Conservation (phyloP, 2,888 invertebrate species). For the Tenodera sinensis region DNA sequence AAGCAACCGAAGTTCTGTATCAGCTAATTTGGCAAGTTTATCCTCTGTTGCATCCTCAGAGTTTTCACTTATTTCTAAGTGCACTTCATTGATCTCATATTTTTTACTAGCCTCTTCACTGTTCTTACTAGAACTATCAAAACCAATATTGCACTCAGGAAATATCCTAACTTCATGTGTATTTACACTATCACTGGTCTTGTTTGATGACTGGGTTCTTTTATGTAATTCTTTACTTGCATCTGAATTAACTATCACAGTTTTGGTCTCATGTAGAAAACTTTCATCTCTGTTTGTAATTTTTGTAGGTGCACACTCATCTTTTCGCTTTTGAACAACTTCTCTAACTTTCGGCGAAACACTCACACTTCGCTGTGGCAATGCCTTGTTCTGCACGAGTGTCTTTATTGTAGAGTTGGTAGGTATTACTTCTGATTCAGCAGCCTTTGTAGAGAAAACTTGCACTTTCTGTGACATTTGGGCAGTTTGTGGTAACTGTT, state of each 20-base stretch:
- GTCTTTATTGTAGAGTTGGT: neutral
- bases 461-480: neutral
- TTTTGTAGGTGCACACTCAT: neutral
- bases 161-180: neutral
- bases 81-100: neutral
- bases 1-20: slow-evolving; percentile 33
- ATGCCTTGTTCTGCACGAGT: neutral
- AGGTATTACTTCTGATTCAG: neutral
- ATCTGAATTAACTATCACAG: neutral
- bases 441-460: neutral
- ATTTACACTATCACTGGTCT: neutral
- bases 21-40: neutral
- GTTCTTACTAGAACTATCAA: neutral
- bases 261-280: neutral
- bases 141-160: neutral
- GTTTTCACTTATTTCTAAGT: neutral
- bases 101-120: neutral
- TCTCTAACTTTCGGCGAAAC: neutral
- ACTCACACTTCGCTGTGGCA: neutral
- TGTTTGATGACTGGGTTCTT: neutral
- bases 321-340: neutral
- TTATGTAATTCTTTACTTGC: neutral
- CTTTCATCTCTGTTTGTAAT: neutral
- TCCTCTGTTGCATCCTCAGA: neutral
- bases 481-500: neutral